Evolutionary conservation across 2,113 vertebrate species (phyloP), one percentile per base, ranked within the genome.

Genomic region (Lonchura striata): DNA sequence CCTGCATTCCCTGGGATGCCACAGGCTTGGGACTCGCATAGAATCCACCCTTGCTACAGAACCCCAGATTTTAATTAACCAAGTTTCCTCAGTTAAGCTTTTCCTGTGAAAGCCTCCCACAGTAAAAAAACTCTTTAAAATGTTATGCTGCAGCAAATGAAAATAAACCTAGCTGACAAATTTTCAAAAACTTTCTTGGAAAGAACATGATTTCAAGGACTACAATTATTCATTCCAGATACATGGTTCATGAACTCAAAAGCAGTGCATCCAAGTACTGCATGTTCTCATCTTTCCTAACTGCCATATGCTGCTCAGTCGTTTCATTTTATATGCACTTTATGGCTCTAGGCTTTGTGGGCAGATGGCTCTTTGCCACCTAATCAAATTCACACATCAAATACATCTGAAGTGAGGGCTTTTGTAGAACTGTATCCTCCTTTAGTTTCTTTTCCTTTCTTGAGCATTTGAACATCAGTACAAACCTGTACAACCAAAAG

Each of bases 301-400:
- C 79, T 90, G 85, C 92, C 95, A 96, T 95, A 96, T 93, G 94
- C 90, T 95, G 64, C 82, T 74, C 86, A 93, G 88, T 68, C 24
- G 11, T 88, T 92, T 83, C n/a, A 88, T 90, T 96, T 93, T 68
- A 70, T 92, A 83, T 71, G 60, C 86, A 88, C 53, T 30, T 79
- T 79, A 56, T 78, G 76, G 90, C 90, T 95, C 69, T 76, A 94
- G 85, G 90, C 92, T 96, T 90, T 46, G 31, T 46, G 56, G 90
- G 80, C 93, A 96, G 93, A 96, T 96, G 96, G 95, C 72, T 95
- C 86, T 95, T 90, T 84, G 93, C 90, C 94, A 94, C 60, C 90
- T 92, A 88, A 96, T 96, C 93, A 86, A 88, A 97, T 96, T 90
- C 31, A 4, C 68, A 92, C 71, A 90, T 78, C 82, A 93, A 92